These are phyloP conservation scores for Chaenogobius annularis DNA, from an alignment of 2,113 vertebrate genomes.

Conservation along the genomic window DNA sequence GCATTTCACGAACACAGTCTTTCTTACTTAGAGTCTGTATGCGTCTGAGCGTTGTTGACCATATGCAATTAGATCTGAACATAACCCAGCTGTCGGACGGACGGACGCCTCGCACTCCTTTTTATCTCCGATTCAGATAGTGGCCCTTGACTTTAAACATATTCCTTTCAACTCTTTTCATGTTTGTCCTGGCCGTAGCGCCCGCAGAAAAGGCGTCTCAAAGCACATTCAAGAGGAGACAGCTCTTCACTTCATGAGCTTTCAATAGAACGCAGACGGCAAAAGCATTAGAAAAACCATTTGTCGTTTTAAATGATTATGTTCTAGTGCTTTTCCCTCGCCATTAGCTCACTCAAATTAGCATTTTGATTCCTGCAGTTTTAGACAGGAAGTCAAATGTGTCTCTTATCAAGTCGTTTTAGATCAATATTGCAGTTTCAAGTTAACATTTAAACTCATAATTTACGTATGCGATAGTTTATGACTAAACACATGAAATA, in stretches of 20 bases:
- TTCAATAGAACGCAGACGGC: not conserved
- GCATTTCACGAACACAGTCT: too few relatives aligned
- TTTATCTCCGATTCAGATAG: not conserved
- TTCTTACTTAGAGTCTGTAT: not conserved
- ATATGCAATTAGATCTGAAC: not conserved
- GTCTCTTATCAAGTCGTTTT: too few relatives aligned
- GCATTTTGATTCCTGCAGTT: too few relatives aligned
- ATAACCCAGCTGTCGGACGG: not conserved
- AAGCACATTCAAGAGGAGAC: not conserved
- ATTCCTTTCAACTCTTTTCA: not conserved
- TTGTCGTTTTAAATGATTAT: too few relatives aligned
- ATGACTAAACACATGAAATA: too few relatives aligned
- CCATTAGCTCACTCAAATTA: too few relatives aligned
- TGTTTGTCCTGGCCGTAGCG: not conserved
- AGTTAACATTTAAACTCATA: too few relatives aligned
- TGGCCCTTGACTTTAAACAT: not conserved
- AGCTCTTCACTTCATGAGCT: not conserved
- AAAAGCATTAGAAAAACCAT: too few relatives aligned
- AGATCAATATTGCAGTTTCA: too few relatives aligned
- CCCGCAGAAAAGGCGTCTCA: not conserved
- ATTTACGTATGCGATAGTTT: too few relatives aligned
- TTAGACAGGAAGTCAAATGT: too few relatives aligned
- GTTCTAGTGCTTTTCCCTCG: too few relatives aligned
- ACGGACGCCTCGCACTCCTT: not conserved
- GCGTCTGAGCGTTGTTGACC: not conserved